Base-by-base conservation (phyloP, 1,140 invertebrate genomes). In the Drosophila elegans region DNA sequence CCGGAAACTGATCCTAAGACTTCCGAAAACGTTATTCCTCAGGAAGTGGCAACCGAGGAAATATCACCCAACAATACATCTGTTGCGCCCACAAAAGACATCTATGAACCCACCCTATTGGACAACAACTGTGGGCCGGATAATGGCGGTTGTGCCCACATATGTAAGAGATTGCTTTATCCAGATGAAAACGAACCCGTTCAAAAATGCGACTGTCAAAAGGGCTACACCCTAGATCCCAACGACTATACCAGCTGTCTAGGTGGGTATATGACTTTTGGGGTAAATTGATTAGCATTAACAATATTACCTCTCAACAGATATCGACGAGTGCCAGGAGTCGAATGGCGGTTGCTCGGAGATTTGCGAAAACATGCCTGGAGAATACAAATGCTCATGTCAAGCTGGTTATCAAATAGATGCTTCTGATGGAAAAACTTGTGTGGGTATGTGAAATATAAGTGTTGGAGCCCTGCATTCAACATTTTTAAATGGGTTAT, bases 241-340 rank as follows among this genome's bases (percentile, higher is more conserved):
- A 56, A 74, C n/a, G 90, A 92, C 56, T 88, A 83, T 16, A 59
- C 68, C 6, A 75, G 42, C 7, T 93, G 92, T 55, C 74, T 79
- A 46, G 92, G 92, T 93, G 51, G 53, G 41, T 2, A 7, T 10
- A 2, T 0, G 2, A 27, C 21, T 16, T 9, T 21, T 1, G 0
- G 3, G 10, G 0, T 3, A 2, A 7, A 2, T 2, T 6, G 12
- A 13, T 25, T 0, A 10, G n/a, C n/a, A n/a, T n/a, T n/a, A n/a
- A n/a, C 9, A 34, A 2, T 13, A 6, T 5, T 6, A n/a, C 11
- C 2, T 6, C 1, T 21, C 21, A 5, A 0, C 27, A 94, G 96
- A 98, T 93, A 94, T 97, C 54, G 95, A 97, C 92, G 97, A 97
- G 90, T 97, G 97, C 85, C 80, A 94, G 68, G 93, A 93, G 59